phyloP scores from a whole-genome alignment of 2,797 vertebrate species.

The Parambassis ranga region DNA sequence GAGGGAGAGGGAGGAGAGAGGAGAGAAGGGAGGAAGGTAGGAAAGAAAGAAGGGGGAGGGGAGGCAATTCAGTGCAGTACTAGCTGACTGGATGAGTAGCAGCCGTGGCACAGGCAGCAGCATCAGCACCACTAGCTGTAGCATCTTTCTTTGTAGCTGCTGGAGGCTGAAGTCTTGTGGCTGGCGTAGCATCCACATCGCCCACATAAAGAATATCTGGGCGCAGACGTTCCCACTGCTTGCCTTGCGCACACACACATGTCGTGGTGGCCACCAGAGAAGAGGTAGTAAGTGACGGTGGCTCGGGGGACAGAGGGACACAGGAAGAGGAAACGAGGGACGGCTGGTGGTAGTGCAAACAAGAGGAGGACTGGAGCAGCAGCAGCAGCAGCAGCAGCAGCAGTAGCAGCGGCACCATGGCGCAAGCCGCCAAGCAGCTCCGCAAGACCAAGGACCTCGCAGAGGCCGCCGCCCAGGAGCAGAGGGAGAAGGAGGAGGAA shows the following conservation, averaged over 20 bases:
- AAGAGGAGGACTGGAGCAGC: conserved; percentile 63
- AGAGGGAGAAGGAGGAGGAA: conserved; percentile 94
- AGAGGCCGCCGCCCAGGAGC: conserved; percentile 93
- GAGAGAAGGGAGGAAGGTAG: conserved; percentile 56
- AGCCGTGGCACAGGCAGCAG: conserved; percentile 67
- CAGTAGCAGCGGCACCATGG: conserved; percentile 85
- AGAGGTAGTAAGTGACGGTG: conserved; percentile 55
- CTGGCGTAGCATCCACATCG: conserved; percentile 51
- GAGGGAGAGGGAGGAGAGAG: conserved; percentile 59
- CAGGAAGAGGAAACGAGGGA: conserved; percentile 50
- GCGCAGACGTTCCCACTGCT: conserved; percentile 23
- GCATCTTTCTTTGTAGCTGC: conserved; percentile 71
- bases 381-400: conserved; percentile 57
- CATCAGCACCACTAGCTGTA: conserved; percentile 75
- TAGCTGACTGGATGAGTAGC: conserved; percentile 74
- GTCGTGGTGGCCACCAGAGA: conserved; percentile 62
- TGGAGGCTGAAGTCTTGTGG: conserved; percentile 58
- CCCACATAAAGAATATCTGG: conserved; percentile 9
- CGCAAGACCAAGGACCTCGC: conserved; percentile 98
- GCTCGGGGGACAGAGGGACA: conserved; percentile 53
- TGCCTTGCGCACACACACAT: conserved; percentile 53
- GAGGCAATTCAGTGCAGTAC: conserved; percentile 71
- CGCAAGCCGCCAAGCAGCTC: conserved; percentile 97
- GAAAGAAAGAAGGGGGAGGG: conserved; percentile 63
- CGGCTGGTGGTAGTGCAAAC: conserved; percentile 43